These are phyloP conservation scores for Rhopalosiphum padi DNA, from an alignment of 1,140 invertebrate genomes.

Conservation along the genomic window DNA sequence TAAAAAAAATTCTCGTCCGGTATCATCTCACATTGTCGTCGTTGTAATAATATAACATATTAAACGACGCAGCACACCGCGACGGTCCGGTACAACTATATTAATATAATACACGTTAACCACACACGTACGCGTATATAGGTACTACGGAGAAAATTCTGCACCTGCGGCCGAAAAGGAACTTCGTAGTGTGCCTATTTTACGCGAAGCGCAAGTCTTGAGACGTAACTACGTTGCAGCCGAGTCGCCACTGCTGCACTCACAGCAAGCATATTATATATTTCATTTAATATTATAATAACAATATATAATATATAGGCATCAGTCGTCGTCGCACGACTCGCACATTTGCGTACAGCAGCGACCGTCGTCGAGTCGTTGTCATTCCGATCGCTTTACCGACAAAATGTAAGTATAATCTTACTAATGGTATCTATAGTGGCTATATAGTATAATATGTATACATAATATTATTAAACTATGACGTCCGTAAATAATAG, in stretches of 20 bases:
- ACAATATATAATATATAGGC: neutral
- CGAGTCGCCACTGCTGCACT: neutral
- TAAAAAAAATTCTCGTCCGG: neutral
- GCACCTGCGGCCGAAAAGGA: neutral
- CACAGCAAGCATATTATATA: neutral
- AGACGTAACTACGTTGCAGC: neutral
- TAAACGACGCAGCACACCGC: neutral
- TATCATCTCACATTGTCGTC: neutral
- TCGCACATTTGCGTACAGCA: neutral
- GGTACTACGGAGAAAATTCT: neutral
- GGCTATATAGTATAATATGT: neutral
- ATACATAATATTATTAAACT: neutral
- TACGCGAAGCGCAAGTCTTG: neutral
- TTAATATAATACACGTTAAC: no score
- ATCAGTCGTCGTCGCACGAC: neutral
- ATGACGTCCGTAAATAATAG: neutral
- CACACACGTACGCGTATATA: neutral
- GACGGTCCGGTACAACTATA: no score
- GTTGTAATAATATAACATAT: neutral
- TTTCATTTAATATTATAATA: neutral
- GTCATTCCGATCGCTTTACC: neutral
- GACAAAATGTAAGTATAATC: slow-evolving; percentile 43
- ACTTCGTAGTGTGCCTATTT: neutral
- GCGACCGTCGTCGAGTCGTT: neutral
- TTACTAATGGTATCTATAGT: neutral